phyloP scores from a whole-genome alignment of 2,113 vertebrate genomes.

The Hemibagrus wyckioides region DNA sequence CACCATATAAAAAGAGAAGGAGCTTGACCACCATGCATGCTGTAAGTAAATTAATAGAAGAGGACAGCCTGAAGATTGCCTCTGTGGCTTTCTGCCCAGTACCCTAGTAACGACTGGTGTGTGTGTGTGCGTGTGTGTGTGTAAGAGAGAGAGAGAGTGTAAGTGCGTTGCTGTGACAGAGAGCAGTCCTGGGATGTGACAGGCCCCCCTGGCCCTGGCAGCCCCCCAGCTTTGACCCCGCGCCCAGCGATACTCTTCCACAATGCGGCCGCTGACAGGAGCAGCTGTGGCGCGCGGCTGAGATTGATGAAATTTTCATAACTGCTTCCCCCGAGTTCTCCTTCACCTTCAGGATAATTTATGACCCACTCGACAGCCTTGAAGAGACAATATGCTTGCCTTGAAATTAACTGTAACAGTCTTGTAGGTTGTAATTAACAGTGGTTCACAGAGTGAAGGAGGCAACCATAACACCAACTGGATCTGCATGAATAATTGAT shows the following conservation, averaged over 20 bases:
- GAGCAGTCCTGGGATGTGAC: slow-evolving; percentile 78
- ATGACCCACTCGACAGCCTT: slow-evolving; percentile 85
- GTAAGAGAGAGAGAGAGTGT: slow-evolving; percentile 38
- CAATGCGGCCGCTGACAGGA: slow-evolving; percentile 84
- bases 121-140: slow-evolving; percentile 37
- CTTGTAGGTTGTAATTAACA: slow-evolving; percentile 86
- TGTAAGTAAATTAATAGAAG: slow-evolving; percentile 86
- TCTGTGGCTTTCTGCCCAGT: slow-evolving; percentile 76
- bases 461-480: slow-evolving; percentile 52
- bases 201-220: slow-evolving; percentile 72
- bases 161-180: slow-evolving; percentile 77
- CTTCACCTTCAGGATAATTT: slow-evolving; percentile 97
- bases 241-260: slow-evolving; percentile 77
- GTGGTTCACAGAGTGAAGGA: slow-evolving; percentile 51
- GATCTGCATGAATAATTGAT: slow-evolving; percentile 56
- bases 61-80: slow-evolving; percentile 83
- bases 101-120: slow-evolving; percentile 64
- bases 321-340: slow-evolving; percentile 87
- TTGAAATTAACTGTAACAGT: slow-evolving; percentile 91
- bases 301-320: slow-evolving; percentile 96
- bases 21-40: slow-evolving; percentile 71
- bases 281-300: slow-evolving; percentile 87
- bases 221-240: slow-evolving; percentile 70
- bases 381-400: slow-evolving; percentile 91
- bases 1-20: slow-evolving; percentile 74